Evolutionary conservation across 2,888 invertebrate species (phyloP).

Genomic region (Phalera bucephala): DNA sequence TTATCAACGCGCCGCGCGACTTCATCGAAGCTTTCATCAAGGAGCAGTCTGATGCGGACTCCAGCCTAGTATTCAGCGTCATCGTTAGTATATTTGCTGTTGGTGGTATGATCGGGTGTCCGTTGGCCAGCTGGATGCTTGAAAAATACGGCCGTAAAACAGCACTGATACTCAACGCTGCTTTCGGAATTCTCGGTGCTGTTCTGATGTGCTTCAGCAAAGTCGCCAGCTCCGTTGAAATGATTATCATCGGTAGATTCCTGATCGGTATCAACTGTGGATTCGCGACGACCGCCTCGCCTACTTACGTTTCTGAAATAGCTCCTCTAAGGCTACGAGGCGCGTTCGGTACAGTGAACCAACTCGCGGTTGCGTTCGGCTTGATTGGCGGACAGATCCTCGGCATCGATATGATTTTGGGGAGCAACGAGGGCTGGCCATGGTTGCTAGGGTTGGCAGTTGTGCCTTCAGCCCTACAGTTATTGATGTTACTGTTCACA

Average conservation of each 20-base stretch:
- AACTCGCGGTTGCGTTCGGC: constrained; percentile 75
- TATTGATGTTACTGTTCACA: constrained; percentile 63
- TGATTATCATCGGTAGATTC: constrained; percentile 88
- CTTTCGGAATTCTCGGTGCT: constrained; percentile 85
- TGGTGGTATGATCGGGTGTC: constrained; percentile 91
- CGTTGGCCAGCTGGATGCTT: constrained; percentile 88
- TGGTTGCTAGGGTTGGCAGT: constrained; percentile 72
- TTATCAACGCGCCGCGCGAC: constrained; percentile 86
- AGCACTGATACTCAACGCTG: constrained; percentile 85
- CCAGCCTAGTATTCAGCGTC: constrained; percentile 83
- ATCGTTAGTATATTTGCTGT: constrained; percentile 90
- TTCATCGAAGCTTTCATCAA: constrained; percentile 86
- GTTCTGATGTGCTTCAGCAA: constrained; percentile 87
- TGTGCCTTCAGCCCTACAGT: constrained; percentile 66
- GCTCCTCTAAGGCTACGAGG: constrained; percentile 70
- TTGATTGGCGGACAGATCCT: constrained; percentile 69
- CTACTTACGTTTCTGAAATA: constrained; percentile 78
- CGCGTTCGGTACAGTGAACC: constrained; percentile 77
- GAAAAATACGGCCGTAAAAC: constrained; percentile 87
- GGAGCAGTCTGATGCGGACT: constrained; percentile 75
- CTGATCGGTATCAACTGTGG: constrained; percentile 90
- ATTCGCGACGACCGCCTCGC: constrained; percentile 76
- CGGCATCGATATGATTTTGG: constrained; percentile 73
- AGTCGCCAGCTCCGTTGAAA: constrained; percentile 84
- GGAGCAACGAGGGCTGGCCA: constrained; percentile 73